Conservation (phyloP, 2,797 vertebrate species). For the Cynopterus sphinx region DNA sequence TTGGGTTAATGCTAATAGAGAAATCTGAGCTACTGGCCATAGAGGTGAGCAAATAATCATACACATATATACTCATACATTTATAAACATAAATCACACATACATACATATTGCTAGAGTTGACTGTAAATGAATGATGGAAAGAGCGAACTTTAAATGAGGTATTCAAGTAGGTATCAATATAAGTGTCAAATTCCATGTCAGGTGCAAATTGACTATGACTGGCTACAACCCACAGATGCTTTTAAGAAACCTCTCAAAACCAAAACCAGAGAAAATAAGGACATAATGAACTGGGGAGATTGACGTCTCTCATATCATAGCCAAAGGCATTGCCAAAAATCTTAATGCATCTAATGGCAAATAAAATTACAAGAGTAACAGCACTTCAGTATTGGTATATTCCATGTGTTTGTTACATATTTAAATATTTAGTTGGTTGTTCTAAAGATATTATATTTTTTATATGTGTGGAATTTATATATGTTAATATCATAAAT, state of each 20-base stretch:
- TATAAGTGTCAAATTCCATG: constrained; percentile 16
- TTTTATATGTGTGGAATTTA: background rate
- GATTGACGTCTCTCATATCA: background rate
- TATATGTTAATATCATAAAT: background rate
- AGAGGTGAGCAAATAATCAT: background rate
- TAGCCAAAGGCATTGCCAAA: background rate
- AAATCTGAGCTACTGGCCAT: background rate
- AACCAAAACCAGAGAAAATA: constrained; percentile 12
- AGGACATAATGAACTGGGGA: background rate
- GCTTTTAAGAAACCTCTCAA: constrained; percentile 23
- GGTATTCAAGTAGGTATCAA: background rate
- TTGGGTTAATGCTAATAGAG: background rate
- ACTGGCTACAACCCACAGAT: background rate
- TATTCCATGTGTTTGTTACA: background rate
- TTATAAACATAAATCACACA: background rate
- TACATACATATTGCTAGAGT: background rate
- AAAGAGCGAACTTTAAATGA: background rate
- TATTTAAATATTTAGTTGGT: background rate
- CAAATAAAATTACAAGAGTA: constrained; percentile 1
- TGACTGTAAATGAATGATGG: background rate
- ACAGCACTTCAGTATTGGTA: background rate
- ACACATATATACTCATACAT: background rate
- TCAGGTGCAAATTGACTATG: background rate
- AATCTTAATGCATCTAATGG: background rate
- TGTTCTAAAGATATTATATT: background rate